These are phyloP conservation scores for Calypte anna DNA, from an alignment of 2,113 vertebrate genomes.

Conservation along the genomic window DNA sequence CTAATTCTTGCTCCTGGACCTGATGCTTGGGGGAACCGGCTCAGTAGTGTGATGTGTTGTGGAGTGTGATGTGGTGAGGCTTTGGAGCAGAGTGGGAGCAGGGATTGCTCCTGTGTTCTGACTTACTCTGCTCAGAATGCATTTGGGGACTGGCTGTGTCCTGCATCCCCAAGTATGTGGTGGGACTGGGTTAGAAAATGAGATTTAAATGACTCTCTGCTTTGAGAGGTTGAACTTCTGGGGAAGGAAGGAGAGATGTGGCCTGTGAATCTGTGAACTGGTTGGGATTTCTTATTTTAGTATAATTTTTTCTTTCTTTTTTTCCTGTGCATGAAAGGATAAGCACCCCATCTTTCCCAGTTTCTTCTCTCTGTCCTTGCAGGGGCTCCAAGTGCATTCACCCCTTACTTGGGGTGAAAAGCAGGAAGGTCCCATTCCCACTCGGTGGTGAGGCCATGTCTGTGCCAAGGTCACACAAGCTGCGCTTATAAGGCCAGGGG, in stretches of 20 bases:
- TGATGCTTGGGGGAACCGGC: background rate
- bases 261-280: background rate
- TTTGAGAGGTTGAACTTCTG: background rate
- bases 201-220: background rate
- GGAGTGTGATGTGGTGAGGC: background rate
- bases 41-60: background rate
- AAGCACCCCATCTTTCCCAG: accelerated
- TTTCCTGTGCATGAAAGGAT: accelerated
- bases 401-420: accelerated
- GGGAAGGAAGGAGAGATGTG: background rate
- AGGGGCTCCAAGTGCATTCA: background rate
- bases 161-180: background rate
- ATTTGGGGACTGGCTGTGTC: background rate
- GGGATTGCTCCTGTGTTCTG: background rate
- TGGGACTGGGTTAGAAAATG: background rate
- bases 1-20: accelerated
- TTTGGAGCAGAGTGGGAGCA: background rate
- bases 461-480: background rate
- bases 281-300: too few relatives aligned
- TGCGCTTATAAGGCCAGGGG: accelerated
- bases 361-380: background rate
- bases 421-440: accelerated
- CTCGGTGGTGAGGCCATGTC: accelerated
- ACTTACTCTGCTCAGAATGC: background rate
- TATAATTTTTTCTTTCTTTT: background rate